Evolutionary conservation across 2,113 vertebrate species (phyloP).

Genomic region (Pachypanchax playfairii): DNA sequence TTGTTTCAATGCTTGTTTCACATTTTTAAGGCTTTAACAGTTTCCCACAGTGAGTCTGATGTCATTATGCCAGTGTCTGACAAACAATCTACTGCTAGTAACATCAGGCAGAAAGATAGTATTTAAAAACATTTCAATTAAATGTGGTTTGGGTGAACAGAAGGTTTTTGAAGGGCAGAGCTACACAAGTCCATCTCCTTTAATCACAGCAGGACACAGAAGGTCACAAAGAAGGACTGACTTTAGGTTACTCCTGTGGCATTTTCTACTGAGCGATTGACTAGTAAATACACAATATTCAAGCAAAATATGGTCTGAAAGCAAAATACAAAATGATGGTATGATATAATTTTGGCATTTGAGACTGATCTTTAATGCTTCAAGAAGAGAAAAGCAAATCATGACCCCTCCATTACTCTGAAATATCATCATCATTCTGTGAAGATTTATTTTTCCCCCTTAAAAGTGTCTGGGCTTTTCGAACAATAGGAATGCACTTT

Average conservation of each 20-base stretch:
- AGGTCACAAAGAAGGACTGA: not conserved
- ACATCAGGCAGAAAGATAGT: constrained; percentile 39
- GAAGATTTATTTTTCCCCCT: not conserved
- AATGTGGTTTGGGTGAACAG: constrained; percentile 49
- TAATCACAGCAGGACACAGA: constrained; percentile 25
- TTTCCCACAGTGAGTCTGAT: constrained; percentile 53
- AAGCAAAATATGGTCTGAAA: no score
- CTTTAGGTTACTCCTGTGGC: constrained; percentile 17
- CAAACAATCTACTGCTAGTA: constrained; percentile 58
- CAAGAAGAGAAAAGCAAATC: constrained; percentile 18
- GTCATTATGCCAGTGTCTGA: constrained; percentile 62
- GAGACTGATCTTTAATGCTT: constrained; percentile 10
- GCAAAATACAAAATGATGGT: constrained; percentile 20
- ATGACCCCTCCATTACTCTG: not conserved
- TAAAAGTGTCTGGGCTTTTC: not conserved
- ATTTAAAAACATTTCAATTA: constrained; percentile 64
- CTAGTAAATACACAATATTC: constrained; percentile 28
- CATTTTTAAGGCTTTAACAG: no score
- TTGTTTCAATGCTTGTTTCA: no score
- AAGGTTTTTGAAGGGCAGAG: constrained; percentile 21
- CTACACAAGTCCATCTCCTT: not conserved
- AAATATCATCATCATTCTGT: constrained; percentile 1
- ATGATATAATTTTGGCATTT: constrained; percentile 32
- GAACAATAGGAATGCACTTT: not conserved
- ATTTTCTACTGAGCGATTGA: constrained; percentile 23